phyloP scores from a whole-genome alignment of 2,888 invertebrate species.

The Apamea sordens region DNA sequence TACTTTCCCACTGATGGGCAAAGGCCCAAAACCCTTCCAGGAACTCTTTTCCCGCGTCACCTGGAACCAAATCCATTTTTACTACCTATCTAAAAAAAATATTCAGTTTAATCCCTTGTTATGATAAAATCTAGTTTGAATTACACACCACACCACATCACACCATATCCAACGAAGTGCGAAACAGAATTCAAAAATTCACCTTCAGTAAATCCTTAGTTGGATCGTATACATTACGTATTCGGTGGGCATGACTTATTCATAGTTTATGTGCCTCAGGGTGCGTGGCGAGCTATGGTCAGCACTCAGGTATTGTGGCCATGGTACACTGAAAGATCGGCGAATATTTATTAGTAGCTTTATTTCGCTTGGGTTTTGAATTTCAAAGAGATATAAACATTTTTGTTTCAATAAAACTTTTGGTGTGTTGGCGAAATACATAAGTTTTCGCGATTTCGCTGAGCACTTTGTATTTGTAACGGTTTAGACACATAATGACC shows the following conservation, averaged over 20 bases:
- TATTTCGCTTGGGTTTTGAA: slow-evolving; percentile 30
- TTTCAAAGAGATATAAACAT: slow-evolving; percentile 11
- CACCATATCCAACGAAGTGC: slow-evolving; percentile 49
- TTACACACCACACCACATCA: slow-evolving; percentile 27
- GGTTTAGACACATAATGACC: too few relatives aligned
- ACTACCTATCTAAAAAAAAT: not conserved
- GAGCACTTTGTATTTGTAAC: too few relatives aligned
- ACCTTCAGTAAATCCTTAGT: slow-evolving; percentile 67
- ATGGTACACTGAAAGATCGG: slow-evolving; percentile 55
- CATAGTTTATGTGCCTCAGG: slow-evolving; percentile 69
- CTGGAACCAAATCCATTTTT: not conserved
- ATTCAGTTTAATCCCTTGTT: not conserved
- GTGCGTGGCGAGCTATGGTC: slow-evolving; percentile 67
- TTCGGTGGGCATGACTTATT: slow-evolving; percentile 74
- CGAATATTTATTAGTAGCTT: slow-evolving; percentile 54
- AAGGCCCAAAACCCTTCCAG: too few relatives aligned
- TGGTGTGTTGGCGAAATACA: not conserved
- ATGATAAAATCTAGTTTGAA: slow-evolving; percentile 15
- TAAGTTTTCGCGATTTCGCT: not conserved
- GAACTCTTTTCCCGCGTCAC: too few relatives aligned
- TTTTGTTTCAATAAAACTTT: slow-evolving; percentile 1
- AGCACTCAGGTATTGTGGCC: slow-evolving; percentile 58
- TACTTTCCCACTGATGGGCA: too few relatives aligned
- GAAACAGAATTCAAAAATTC: slow-evolving; percentile 70
- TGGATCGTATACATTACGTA: slow-evolving; percentile 70